These are phyloP conservation scores for Epizoanthus illoricatus DNA, from an alignment of 92 coral and sea anemone species.

Conservation along the genomic window DNA sequence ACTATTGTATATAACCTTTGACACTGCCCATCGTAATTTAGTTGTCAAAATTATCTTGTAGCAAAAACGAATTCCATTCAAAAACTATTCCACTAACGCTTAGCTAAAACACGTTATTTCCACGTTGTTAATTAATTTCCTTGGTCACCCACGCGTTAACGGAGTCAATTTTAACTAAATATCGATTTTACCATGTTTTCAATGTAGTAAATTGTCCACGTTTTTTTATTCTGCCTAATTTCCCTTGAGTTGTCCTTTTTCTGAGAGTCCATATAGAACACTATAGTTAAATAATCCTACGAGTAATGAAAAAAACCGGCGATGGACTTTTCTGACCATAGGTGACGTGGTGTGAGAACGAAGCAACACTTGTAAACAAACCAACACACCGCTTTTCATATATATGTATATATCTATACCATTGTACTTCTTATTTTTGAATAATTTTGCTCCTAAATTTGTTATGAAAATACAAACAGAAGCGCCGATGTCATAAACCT, in stretches of 20 bases:
- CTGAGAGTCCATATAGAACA: neutral
- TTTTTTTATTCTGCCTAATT: too few relatives aligned
- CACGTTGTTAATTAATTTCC: neutral
- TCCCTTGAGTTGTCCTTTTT: too few relatives aligned
- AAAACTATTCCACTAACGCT: neutral
- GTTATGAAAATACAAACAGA: neutral
- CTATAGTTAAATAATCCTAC: neutral
- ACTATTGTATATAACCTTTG: neutral
- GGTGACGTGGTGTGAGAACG: neutral
- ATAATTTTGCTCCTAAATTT: neutral
- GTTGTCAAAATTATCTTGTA: neutral
- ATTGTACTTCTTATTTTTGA: neutral
- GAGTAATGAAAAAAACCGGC: neutral
- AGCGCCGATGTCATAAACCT: neutral
- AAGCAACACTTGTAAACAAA: conserved; percentile 1
- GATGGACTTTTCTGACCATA: neutral
- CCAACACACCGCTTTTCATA: conserved; percentile 14
- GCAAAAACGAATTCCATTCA: neutral
- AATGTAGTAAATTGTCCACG: too few relatives aligned
- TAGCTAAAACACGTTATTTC: neutral
- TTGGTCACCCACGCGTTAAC: too few relatives aligned
- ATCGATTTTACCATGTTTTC: too few relatives aligned
- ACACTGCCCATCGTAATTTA: neutral
- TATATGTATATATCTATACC: neutral
- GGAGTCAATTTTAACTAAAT: too few relatives aligned